phyloP scores from a whole-genome alignment of 2,888 invertebrate genomes.

The Sepiola atlantica region DNA sequence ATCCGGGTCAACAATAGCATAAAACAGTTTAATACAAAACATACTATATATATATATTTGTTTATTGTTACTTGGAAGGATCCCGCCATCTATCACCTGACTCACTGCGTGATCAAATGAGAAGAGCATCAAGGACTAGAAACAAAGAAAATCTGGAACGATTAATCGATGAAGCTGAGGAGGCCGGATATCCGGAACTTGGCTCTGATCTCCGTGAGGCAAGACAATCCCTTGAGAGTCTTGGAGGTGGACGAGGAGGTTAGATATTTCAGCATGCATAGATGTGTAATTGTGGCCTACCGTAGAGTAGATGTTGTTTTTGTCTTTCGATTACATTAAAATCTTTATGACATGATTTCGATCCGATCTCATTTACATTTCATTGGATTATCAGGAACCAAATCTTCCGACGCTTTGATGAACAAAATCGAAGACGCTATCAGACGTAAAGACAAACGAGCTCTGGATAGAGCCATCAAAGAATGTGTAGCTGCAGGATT shows the following conservation, averaged over 20 bases:
- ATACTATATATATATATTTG: background rate
- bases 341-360: background rate
- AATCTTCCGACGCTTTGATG: background rate
- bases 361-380: background rate
- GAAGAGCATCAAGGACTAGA: background rate
- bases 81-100: background rate
- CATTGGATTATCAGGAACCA: background rate
- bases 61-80: background rate
- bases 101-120: background rate
- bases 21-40: too few relatives aligned
- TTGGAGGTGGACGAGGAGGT: background rate
- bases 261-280: background rate
- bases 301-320: background rate
- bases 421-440: background rate
- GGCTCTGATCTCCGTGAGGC: background rate
- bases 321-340: background rate
- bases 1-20: too few relatives aligned
- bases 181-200: background rate
- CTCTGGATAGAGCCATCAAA: background rate
- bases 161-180: background rate
- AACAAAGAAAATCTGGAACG: background rate
- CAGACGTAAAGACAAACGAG: background rate
- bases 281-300: background rate
- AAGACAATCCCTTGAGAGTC: background rate
- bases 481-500: slow-evolving; percentile 37